Evolutionary conservation across 2,888 invertebrate genomes (phyloP).

Genomic region (Andrena chrysosceles): DNA sequence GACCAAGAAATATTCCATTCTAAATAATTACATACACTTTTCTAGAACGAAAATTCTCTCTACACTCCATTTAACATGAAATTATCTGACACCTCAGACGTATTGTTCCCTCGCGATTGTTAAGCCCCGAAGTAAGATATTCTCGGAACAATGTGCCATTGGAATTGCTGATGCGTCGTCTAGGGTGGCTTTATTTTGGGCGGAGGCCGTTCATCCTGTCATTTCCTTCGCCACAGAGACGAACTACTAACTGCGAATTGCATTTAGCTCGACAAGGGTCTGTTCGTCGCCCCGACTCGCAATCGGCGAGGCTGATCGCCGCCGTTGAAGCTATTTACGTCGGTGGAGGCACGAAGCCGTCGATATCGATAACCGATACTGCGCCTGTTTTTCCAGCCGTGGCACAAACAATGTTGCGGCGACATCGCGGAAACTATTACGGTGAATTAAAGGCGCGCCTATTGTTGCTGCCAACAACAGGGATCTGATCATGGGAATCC

Average conservation of each 20-base stretch:
- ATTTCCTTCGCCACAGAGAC: background rate
- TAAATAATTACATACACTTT: too few species aligned
- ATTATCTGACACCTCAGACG: background rate
- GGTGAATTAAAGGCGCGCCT: slow-evolving; percentile 50
- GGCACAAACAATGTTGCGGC: slow-evolving; percentile 43
- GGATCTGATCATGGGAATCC: slow-evolving; percentile 31
- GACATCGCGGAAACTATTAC: slow-evolving; percentile 58
- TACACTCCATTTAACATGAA: background rate
- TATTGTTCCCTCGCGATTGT: slow-evolving; percentile 1
- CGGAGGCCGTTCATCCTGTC: background rate
- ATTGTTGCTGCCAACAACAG: slow-evolving; percentile 48
- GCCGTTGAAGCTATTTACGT: slow-evolving; percentile 58
- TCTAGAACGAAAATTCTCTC: background rate
- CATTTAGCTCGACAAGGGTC: slow-evolving; percentile 27
- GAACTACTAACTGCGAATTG: slow-evolving; percentile 25
- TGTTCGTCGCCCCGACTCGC: slow-evolving; percentile 22
- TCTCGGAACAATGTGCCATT: background rate
- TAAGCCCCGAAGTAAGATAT: background rate
- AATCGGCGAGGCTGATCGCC: slow-evolving; percentile 53
- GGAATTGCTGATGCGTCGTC: background rate
- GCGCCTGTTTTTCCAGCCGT: slow-evolving; percentile 43
- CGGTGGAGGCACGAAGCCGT: slow-evolving; percentile 40
- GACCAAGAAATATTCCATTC: too few species aligned
- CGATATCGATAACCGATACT: slow-evolving; percentile 69
- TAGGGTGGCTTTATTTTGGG: background rate